Base-by-base conservation (phyloP, 2,113 vertebrate genomes). In the Dolichotis patagonum region DNA sequence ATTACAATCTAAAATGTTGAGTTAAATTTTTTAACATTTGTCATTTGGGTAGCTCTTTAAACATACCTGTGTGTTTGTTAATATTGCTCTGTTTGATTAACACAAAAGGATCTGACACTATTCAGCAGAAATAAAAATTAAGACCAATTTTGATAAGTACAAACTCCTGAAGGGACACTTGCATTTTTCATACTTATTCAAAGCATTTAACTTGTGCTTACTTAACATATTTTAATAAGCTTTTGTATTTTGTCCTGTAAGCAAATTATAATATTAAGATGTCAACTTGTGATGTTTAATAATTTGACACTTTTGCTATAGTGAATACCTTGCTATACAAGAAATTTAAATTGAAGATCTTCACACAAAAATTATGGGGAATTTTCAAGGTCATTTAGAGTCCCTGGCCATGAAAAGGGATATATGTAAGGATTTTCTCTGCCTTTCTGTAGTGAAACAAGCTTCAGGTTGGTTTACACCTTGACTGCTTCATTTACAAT, bases 401-500 rank as follows among this genome's bases (percentile, higher is more conserved):
- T 78, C 92, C 94, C 14, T 32, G 5, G 2, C 58, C 94, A 52
- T 62, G 88, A 87, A 83, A 97, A 1, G 22, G 5, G 0, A 62
- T 90, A 26, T 93, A n/a, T 43, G 88, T 90, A 67, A 96, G 85
- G 75, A 88, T 75, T 95, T 95, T 90, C 14, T 91, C 62, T 96
- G 46, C 38, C 58, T 98, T 91, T 86, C 24, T 78, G 5, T 85
- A 93, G 20, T n/a, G 43, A 89, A 54, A 49, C 32, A 54, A 97
- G 49, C 82, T 83, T 93, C 20, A 4, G 80, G 89, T 96, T 97
- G 96, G 94, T 98, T 98, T 98, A 96, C 58, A 97, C n/a, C 63
- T 73, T 89, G 94, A 96, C 91, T 97, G 28, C 96, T 98, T 98
- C 65, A 98, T 98, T 98, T 98, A 95, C 95, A 98, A 98, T 98